Conservation (phyloP, 2,113 vertebrate species). For the Tetrao urogallus region DNA sequence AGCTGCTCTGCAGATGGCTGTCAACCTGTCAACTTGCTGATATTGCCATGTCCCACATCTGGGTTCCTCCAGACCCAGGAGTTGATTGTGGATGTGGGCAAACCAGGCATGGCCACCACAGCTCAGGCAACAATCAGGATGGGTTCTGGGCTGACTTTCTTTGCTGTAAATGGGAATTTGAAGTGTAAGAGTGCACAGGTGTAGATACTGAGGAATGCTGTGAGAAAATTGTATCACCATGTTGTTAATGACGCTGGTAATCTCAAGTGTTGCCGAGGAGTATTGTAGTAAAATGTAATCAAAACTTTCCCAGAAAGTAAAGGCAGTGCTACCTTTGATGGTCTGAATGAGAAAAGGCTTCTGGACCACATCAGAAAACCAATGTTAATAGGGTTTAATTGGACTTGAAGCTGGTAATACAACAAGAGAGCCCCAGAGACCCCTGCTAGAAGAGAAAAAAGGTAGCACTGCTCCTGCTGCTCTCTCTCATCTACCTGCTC, state of each 20-base stretch:
- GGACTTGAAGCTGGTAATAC: background rate
- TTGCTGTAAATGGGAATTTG: background rate
- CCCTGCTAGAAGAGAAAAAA: background rate
- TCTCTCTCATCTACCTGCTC: accelerated
- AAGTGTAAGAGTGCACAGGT: background rate
- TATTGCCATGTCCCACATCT: accelerated
- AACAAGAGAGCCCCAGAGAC: background rate
- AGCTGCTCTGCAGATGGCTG: background rate
- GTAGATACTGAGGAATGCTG: background rate
- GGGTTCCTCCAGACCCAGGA: background rate
- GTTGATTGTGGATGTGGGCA: background rate
- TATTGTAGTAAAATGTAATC: accelerated
- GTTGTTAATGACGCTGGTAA: accelerated
- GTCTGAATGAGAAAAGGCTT: background rate
- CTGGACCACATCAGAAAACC: background rate
- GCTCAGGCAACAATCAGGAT: background rate
- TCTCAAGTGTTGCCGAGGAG: background rate
- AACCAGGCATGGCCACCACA: accelerated
- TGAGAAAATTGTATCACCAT: background rate
- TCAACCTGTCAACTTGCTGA: background rate
- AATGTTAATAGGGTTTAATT: background rate
- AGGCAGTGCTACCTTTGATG: background rate
- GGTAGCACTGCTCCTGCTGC: background rate
- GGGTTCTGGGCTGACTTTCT: background rate
- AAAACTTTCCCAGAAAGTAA: background rate